A percentile compares a stretch with the other conserved stretches of the same genome.
phyloP scores from a whole-genome alignment of 2,888 invertebrate genomes.

The Peribatodes rhomboidaria region DNA sequence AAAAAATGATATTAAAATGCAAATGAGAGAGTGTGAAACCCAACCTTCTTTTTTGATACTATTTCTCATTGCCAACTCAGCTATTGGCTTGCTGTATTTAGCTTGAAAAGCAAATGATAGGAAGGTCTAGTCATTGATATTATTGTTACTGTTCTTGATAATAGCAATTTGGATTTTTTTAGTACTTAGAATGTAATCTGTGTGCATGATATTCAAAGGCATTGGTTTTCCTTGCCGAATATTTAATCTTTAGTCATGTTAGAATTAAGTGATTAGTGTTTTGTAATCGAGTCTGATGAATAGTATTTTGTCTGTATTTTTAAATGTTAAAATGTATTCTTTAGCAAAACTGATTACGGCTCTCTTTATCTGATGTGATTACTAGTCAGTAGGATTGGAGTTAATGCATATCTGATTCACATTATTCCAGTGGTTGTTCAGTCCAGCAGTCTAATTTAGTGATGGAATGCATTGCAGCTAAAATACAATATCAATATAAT shows the following conservation, averaged over 20 bases:
- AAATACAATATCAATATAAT: not conserved
- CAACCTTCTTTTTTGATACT: constrained; percentile 22
- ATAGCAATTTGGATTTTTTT: constrained; percentile 16
- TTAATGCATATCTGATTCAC: not conserved
- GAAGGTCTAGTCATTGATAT: constrained; percentile 56
- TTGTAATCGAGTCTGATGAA: constrained; percentile 42
- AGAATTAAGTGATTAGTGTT: constrained; percentile 38
- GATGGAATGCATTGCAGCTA: not conserved
- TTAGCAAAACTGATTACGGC: not conserved
- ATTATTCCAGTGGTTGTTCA: not conserved
- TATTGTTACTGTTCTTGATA: constrained; percentile 26
- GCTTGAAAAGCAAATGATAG: constrained; percentile 55
- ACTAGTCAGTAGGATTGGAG: not conserved
- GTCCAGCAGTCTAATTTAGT: not conserved
- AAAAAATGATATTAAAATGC: not conserved
- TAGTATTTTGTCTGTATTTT: constrained; percentile 12
- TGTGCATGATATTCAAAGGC: constrained; percentile 51
- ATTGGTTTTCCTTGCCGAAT: constrained; percentile 58
- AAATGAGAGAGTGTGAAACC: not conserved
- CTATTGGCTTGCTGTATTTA: constrained; percentile 64
- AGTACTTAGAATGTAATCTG: constrained; percentile 38
- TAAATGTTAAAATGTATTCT: not conserved
- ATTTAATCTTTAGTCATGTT: constrained; percentile 60
- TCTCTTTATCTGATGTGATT: not conserved
- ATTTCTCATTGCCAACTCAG: constrained; percentile 41